Evolutionary conservation across 2,888 invertebrate species (phyloP).

Genomic region (Linnaemya vulpina): DNA sequence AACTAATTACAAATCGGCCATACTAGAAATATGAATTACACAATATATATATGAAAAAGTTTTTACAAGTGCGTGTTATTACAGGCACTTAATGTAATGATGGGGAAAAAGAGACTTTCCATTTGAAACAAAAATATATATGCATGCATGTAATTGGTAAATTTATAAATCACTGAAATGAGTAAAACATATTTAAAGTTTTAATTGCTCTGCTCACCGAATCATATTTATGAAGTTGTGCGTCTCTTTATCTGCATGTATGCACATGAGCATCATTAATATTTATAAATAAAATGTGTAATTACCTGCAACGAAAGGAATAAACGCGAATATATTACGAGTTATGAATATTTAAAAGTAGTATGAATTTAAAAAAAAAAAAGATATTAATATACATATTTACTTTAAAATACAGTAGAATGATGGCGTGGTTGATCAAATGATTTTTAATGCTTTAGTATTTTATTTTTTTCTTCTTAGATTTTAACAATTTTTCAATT

Average conservation of each 20-base stretch:
- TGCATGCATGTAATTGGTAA: too few relatives aligned
- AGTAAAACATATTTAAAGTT: conserved; percentile 11
- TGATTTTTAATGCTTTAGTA: too few relatives aligned
- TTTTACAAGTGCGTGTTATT: background rate
- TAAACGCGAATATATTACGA: background rate
- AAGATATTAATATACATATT: background rate
- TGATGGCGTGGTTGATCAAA: too few relatives aligned
- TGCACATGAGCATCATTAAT: background rate
- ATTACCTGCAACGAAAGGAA: conserved; percentile 1
- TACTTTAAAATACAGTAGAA: too few relatives aligned
- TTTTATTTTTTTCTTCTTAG: too few relatives aligned
- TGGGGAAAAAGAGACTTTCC: background rate
- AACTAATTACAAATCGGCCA: too few relatives aligned
- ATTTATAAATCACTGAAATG: background rate
- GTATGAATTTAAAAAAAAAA: background rate
- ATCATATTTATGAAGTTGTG: background rate
- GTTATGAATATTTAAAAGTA: background rate
- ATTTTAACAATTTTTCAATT: too few relatives aligned
- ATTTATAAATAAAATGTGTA: background rate
- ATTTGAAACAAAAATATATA: background rate
- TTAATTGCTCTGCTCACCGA: background rate
- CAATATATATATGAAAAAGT: too few relatives aligned
- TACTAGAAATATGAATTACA: too few relatives aligned
- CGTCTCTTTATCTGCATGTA: background rate
- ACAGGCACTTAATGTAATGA: background rate